Conservation (phyloP, 2,888 invertebrate genomes). For the Tribolium freemani region DNA sequence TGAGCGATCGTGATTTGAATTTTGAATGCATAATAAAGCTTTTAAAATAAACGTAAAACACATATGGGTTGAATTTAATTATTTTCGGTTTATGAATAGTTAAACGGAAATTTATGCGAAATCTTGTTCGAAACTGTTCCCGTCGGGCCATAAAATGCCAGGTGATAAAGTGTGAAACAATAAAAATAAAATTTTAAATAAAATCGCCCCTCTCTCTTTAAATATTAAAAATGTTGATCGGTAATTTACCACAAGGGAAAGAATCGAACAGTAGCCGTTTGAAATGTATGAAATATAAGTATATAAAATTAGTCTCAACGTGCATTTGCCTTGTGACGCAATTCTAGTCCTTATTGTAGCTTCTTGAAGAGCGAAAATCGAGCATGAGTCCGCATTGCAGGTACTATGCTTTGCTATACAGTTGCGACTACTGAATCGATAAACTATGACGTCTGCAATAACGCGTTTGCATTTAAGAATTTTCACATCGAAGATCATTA, state of each 20-base stretch:
- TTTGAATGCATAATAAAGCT: conserved; percentile 8
- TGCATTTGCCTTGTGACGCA: conserved; percentile 1
- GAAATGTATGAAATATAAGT: conserved; percentile 11
- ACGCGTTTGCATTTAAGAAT: conserved; percentile 44
- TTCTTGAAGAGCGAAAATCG: conserved; percentile 36
- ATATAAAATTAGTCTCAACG: neutral
- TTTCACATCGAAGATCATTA: conserved; percentile 12
- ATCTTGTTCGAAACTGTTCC: neutral
- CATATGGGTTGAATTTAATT: conserved; percentile 6
- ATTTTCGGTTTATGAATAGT: neutral
- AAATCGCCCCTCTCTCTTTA: neutral
- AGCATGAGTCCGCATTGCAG: conserved; percentile 45
- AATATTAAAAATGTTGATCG: neutral
- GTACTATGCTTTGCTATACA: conserved; percentile 43
- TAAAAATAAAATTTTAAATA: conserved; percentile 24
- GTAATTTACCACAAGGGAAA: neutral
- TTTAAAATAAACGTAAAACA: conserved; percentile 13
- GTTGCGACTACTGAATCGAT: conserved; percentile 45
- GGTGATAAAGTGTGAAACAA: conserved; percentile 9
- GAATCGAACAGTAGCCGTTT: conserved; percentile 9
- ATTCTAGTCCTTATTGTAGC: conserved; percentile 15
- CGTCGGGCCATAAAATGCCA: neutral
- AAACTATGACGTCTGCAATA: conserved; percentile 48
- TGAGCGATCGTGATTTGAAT: conserved; percentile 23
- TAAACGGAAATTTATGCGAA: neutral